Evolutionary conservation across 2,888 invertebrate genomes (phyloP), one percentile per base, ranked within the genome.

Genomic region (Tanypteryx hageni): DNA sequence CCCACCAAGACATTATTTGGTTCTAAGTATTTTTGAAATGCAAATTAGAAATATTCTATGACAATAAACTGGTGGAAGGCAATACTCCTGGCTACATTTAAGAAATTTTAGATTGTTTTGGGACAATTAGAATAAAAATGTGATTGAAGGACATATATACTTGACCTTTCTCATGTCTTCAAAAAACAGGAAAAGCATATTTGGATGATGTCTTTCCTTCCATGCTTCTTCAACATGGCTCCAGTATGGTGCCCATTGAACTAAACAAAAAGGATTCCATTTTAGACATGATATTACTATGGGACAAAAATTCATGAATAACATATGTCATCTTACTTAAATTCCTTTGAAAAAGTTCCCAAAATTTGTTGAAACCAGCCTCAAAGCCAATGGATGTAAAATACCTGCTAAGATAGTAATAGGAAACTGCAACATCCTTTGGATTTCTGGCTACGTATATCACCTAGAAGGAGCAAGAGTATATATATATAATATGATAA

Each of bases 351-450:
- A 92, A 92, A 56, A 61, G 64, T n/a, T 92, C 92, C 82, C 83
- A 92, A n/a, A 81, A 92, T 16, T 82, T 83, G 14, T n/a, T 0
- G 44, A 92, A 64, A 31, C 83, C 84, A n/a, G 56, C 31, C 59
- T 83, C 31, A 18, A 31, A 84, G 9, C 84, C 92, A 11, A 92
- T 82, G 22, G 58, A 18, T 18, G 18, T 84, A 18, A 84, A 61
- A 31, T 22, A 14, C 18, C 83, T 13, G 61, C 86, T 92, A 16
- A 92, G 81, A 92, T 93, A 85, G 59, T 92, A 93, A 64, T 92
- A 93, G 10, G 93, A 93, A 56, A 92, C 92, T n/a, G 92, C 92
- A 31, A 93, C 93, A 89, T 93, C 93, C 81, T 93, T 93, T 4
- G 93, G 93, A 91, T 93, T 93, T 56, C 93, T 86, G 14, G 92